phyloP scores from a whole-genome alignment of 2,888 invertebrate genomes.

The Siphlonurus alternatus region DNA sequence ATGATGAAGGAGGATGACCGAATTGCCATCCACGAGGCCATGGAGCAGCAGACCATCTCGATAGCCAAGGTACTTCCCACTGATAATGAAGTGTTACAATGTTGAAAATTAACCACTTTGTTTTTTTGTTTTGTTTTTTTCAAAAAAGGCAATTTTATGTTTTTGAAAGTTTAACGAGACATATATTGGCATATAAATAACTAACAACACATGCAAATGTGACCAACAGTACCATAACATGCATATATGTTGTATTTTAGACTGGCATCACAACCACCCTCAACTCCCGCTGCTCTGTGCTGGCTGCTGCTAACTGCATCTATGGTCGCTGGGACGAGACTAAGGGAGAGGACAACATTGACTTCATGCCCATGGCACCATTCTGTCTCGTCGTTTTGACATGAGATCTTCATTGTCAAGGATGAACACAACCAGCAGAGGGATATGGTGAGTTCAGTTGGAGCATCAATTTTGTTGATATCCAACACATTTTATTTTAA shows the following conservation, averaged over 20 bases:
- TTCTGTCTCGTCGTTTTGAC: slow-evolving; percentile 95
- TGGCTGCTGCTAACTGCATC: slow-evolving; percentile 97
- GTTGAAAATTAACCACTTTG: no score
- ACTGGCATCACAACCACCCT: slow-evolving; percentile 98
- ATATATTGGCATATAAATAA: no score
- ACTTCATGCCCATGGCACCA: slow-evolving; percentile 99
- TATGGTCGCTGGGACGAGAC: slow-evolving; percentile 98
- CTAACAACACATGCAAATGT: background rate
- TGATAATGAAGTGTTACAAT: background rate
- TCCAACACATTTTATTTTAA: no score
- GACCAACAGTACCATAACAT: background rate
- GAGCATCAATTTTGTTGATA: no score
- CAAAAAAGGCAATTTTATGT: no score
- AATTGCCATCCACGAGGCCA: slow-evolving; percentile 98
- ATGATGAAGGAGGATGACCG: slow-evolving; percentile 99
- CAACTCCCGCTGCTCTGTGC: slow-evolving; percentile 96
- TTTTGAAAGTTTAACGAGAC: no score
- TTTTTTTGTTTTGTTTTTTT: no score
- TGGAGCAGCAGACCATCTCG: slow-evolving; percentile 99
- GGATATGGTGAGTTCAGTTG: slow-evolving; percentile 53
- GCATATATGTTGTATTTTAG: slow-evolving; percentile 25
- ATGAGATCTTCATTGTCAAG: slow-evolving; percentile 99
- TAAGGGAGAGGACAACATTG: slow-evolving; percentile 94
- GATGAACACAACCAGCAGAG: slow-evolving; percentile 81
- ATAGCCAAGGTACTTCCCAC: slow-evolving; percentile 63